Evolutionary conservation across 2,113 vertebrate genomes (phyloP).

Genomic region (Nothobranchius furzeri): DNA sequence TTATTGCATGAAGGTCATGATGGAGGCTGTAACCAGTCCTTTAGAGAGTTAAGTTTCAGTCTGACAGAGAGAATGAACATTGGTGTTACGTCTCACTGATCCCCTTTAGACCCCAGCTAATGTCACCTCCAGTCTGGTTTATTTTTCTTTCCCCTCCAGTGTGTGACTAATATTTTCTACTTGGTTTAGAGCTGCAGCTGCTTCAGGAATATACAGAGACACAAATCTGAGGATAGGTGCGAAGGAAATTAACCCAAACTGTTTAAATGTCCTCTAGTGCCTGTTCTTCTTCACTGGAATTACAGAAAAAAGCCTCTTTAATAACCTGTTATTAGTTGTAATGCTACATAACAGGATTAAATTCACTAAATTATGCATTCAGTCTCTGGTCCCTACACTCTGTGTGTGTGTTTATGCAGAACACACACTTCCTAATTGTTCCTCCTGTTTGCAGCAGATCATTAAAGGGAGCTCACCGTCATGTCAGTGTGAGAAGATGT

Average conservation of each 20-base stretch:
- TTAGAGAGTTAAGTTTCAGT: too few relatives aligned
- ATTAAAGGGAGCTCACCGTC: background rate
- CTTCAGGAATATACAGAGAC: conserved; percentile 4
- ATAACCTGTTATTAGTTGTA: background rate
- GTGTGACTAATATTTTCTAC: conserved; percentile 76
- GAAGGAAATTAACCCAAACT: background rate
- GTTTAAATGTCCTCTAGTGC: background rate
- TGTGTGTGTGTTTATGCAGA: background rate
- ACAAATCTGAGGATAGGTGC: conserved; percentile 15
- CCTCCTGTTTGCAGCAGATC: background rate
- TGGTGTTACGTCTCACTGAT: too few relatives aligned
- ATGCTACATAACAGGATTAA: background rate
- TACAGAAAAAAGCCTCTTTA: background rate
- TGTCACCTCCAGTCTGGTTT: conserved; percentile 44
- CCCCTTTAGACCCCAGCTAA: conserved; percentile 1
- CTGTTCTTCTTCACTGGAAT: background rate
- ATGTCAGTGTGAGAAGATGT: background rate
- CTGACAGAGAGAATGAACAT: too few relatives aligned
- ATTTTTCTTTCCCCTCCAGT: conserved; percentile 65
- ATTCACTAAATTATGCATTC: background rate
- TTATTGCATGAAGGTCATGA: conserved; percentile 4
- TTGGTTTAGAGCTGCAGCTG: conserved; percentile 47
- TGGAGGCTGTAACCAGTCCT: too few relatives aligned
- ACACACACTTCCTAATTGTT: background rate
- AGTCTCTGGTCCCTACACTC: background rate